A percentile compares a stretch with the other conserved stretches of the same genome.
These are phyloP conservation scores for Eupithecia subfuscata DNA, from an alignment of 2,888 invertebrate species.

Conservation along the genomic window DNA sequence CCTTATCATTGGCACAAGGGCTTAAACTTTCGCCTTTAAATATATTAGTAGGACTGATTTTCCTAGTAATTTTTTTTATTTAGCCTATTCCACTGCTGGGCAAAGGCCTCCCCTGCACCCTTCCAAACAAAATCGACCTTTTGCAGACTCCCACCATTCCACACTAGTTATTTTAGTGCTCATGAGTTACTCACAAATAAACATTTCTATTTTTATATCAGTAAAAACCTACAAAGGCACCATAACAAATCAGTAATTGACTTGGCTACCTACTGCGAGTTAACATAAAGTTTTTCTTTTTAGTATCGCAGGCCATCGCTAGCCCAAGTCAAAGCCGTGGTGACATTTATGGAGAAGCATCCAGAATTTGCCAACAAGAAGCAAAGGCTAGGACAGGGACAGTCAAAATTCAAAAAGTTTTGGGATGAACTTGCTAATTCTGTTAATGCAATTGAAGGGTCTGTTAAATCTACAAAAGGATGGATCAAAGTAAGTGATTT, in stretches of 20 bases:
- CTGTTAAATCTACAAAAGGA: constrained; percentile 67
- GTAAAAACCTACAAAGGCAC: not conserved
- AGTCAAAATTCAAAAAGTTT: constrained; percentile 63
- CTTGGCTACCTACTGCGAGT: not conserved
- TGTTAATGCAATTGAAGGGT: constrained; percentile 65
- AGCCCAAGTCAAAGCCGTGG: constrained; percentile 65
- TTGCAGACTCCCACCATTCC: no score
- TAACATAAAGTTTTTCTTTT: constrained; percentile 5
- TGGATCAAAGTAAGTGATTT: constrained; percentile 68
- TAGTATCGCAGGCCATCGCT: constrained; percentile 67
- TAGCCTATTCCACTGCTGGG: no score
- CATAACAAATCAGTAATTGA: not conserved
- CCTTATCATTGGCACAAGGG: no score
- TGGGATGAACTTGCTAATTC: constrained; percentile 67
- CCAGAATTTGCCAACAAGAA: constrained; percentile 67
- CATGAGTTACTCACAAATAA: not conserved
- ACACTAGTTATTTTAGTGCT: not conserved
- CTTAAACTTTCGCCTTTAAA: no score
- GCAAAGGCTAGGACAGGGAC: constrained; percentile 56
- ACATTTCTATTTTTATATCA: not conserved
- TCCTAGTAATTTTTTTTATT: no score
- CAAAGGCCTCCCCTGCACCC: no score
- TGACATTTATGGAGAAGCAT: constrained; percentile 70
- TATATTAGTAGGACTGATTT: no score
- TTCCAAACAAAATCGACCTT: no score